Percentiles rank a stretch among this genome's conserved stretches.
phyloP scores from a whole-genome alignment of 1,140 invertebrate genomes.

The Eueides isabella region DNA sequence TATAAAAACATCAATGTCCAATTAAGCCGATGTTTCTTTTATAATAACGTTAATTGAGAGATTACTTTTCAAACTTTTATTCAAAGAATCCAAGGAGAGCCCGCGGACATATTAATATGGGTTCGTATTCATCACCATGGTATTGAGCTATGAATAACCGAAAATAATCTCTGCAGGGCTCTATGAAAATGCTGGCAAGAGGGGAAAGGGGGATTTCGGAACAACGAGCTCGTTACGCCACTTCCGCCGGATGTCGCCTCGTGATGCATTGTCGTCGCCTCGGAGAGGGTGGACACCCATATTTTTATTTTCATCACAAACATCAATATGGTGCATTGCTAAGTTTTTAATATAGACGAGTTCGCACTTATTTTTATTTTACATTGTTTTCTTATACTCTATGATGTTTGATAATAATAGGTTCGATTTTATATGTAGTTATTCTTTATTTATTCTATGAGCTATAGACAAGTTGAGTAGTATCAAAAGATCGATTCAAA shows the following conservation, averaged over 20 bases:
- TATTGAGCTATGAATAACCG: conserved; percentile 69
- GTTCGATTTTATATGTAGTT: no score
- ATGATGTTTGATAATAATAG: no score
- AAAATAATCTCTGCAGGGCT: conserved; percentile 69
- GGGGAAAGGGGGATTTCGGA: conserved; percentile 48
- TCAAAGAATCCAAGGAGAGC: conserved; percentile 35
- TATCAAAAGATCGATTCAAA: no score
- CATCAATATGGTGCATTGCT: conserved; percentile 33
- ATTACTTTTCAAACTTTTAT: background rate
- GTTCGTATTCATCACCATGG: conserved; percentile 72
- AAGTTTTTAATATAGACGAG: background rate
- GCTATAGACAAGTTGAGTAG: no score
- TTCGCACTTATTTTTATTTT: background rate
- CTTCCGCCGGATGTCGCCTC: conserved; percentile 75
- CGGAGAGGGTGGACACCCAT: conserved; percentile 41
- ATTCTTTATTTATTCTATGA: no score
- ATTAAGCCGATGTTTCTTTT: background rate
- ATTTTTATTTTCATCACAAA: conserved; percentile 41
- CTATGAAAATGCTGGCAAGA: conserved; percentile 48
- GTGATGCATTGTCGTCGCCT: conserved; percentile 53
- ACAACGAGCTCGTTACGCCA: conserved; percentile 76
- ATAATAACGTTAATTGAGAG: background rate
- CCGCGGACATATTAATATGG: conserved; percentile 68
- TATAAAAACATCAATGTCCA: background rate
- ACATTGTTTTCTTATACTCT: no score